Conservation (phyloP, 2,113 vertebrate species). For the Passer montanus region DNA sequence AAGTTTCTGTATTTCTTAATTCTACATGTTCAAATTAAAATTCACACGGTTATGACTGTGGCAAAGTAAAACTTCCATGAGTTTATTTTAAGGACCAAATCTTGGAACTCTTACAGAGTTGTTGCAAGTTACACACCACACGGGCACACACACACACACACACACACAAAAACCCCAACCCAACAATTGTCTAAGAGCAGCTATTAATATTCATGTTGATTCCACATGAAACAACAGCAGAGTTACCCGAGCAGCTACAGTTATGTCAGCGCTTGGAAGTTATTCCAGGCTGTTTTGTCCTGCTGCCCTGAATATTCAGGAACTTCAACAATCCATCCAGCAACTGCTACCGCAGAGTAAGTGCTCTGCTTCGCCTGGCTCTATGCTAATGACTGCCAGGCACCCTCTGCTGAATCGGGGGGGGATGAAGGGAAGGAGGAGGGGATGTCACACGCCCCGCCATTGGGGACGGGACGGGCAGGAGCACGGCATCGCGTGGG, state of each 20-base stretch:
- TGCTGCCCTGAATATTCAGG: slow-evolving; percentile 33
- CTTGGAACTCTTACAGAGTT: background rate
- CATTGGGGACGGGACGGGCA: background rate
- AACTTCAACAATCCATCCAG: background rate
- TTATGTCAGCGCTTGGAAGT: slow-evolving; percentile 32
- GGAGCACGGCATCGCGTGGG: background rate
- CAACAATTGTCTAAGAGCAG: background rate
- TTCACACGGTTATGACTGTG: background rate
- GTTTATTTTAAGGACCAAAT: slow-evolving; percentile 42
- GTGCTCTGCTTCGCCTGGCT: background rate
- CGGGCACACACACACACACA: background rate
- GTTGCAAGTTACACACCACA: background rate
- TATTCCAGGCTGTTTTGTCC: slow-evolving; percentile 42
- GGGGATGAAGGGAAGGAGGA: background rate
- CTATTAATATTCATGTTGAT: slow-evolving; percentile 42
- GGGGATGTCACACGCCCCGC: background rate
- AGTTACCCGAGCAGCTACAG: slow-evolving; percentile 6
- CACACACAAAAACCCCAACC: background rate
- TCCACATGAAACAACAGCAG: slow-evolving; percentile 12
- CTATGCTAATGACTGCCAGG: background rate
- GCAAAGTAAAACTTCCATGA: background rate
- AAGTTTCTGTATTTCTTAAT: background rate
- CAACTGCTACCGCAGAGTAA: background rate
- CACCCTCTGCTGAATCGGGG: background rate
- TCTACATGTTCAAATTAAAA: background rate